Evolutionary conservation across 2,888 invertebrate species (phyloP).

Genomic region (Rosalia funebris): DNA sequence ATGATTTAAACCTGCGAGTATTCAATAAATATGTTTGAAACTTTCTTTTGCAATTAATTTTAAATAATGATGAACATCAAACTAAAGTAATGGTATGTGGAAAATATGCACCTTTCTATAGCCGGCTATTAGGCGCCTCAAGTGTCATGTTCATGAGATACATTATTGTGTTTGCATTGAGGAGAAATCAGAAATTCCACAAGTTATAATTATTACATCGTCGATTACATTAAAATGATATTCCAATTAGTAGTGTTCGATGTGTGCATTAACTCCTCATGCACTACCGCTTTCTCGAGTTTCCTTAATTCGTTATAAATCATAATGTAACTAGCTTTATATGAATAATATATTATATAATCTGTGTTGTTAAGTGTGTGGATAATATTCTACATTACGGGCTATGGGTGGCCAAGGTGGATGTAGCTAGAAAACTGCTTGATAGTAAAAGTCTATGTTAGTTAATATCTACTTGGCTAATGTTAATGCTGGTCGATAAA

Average conservation of each 20-base stretch:
- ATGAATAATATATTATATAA: too few relatives aligned
- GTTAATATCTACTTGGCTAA: too few relatives aligned
- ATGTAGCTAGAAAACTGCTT: too few relatives aligned
- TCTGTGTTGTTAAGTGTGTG: too few relatives aligned
- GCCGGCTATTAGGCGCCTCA: neutral
- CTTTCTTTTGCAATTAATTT: neutral
- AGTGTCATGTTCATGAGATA: neutral
- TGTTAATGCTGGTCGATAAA: too few relatives aligned
- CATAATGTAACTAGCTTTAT: too few relatives aligned
- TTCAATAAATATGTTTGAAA: too few relatives aligned
- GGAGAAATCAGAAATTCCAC: neutral
- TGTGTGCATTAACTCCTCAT: neutral
- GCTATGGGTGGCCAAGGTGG: too few relatives aligned
- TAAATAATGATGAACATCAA: constrained; percentile 1
- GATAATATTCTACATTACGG: too few relatives aligned
- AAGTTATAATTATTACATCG: neutral
- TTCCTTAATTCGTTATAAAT: too few relatives aligned
- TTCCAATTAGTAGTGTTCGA: neutral
- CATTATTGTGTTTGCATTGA: neutral
- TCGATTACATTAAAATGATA: neutral
- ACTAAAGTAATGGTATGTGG: neutral
- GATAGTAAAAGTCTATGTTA: too few relatives aligned
- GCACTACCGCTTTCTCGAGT: neutral
- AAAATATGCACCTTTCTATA: neutral
- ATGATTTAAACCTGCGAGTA: too few relatives aligned